Evolutionary conservation across 1,140 invertebrate genomes (phyloP).

Genomic region (Microplitis mediator): DNA sequence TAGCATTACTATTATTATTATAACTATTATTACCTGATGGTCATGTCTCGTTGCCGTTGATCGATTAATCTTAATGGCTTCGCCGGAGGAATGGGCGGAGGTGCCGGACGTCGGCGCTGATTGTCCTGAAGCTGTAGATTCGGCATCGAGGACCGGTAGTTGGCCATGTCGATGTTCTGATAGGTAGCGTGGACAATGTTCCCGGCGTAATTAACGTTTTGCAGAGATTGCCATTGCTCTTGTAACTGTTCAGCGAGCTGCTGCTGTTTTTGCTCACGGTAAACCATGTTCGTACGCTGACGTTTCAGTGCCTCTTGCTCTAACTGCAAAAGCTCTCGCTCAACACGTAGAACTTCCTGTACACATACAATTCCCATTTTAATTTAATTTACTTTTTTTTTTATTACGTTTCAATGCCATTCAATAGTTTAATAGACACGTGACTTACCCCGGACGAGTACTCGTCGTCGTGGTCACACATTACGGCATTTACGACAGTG

Average conservation of each 20-base stretch:
- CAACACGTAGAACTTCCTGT: constrained; percentile 76
- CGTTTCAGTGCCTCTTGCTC: constrained; percentile 79
- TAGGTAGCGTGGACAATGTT: constrained; percentile 22
- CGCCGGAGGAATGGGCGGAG: constrained; percentile 61
- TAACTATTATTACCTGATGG: constrained; percentile 52
- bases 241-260: constrained; percentile 55
- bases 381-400: not conserved
- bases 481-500: no score
- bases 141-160: constrained; percentile 74
- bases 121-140: constrained; percentile 65
- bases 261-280: constrained; percentile 64
- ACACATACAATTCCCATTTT: not conserved
- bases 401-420: no score
- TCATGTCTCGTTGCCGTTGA: constrained; percentile 58
- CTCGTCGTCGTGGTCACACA: no score
- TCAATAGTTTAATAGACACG: no score
- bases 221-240: constrained; percentile 59
- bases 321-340: constrained; percentile 75
- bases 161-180: constrained; percentile 50
- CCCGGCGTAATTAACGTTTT: constrained; percentile 49
- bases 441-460: no score
- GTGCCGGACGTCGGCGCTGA: constrained; percentile 54
- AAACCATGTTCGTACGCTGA: constrained; percentile 72
- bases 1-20: constrained; percentile 36
- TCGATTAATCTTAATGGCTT: constrained; percentile 60